Base-by-base conservation (phyloP, 1,140 invertebrate species). In the Diachasma alloeum region DNA sequence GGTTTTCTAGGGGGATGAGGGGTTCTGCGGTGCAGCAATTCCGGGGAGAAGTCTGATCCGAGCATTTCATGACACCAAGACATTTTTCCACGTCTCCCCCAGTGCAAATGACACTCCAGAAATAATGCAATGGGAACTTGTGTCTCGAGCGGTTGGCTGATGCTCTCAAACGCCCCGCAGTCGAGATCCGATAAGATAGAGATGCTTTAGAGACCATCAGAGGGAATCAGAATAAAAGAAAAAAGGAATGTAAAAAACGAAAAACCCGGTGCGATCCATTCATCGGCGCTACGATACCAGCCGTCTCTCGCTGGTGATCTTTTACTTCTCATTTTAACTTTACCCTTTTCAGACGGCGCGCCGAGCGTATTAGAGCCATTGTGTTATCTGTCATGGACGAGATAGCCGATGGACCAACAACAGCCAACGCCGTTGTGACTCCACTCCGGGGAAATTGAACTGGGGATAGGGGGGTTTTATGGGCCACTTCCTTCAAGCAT, bases 101-200 rank as follows among this genome's bases (percentile, higher is more conserved):
- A 19, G 48, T 2, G 48, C 48, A n/a, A 53, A 53, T 53, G 48
- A 53, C 48, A 53, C 48, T 17, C 15, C 17, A 9, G 48, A 3
- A 53, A 53, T 19, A 53, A 53, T 53, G 83, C 82, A 85, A 84
- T 85, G 81, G 81, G 81, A 79, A 84, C 75, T 78, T 83, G 80
- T 84, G 82, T 84, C 83, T 11, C 11, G 36, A 37, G 26, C 79
- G 78, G 80, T 83, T 72, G 78, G 78, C 71, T 75, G 31, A 71
- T 69, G 22, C 63, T 63, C 74, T 74, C 75, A 75, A 77, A 79
- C 79, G 66, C 13, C 79, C 53, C 31, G 31, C 19, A 44, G 75
- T 80, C 74, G 73, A 84, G 84, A 85, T 85, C 79, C 81, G 83
- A 85, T 85, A 84, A 84, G 81, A 83, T 85, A 84, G 76, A 81